Evolutionary conservation across 1,140 invertebrate species (phyloP).

Genomic region (Aphaenogaster ashmeadi): DNA sequence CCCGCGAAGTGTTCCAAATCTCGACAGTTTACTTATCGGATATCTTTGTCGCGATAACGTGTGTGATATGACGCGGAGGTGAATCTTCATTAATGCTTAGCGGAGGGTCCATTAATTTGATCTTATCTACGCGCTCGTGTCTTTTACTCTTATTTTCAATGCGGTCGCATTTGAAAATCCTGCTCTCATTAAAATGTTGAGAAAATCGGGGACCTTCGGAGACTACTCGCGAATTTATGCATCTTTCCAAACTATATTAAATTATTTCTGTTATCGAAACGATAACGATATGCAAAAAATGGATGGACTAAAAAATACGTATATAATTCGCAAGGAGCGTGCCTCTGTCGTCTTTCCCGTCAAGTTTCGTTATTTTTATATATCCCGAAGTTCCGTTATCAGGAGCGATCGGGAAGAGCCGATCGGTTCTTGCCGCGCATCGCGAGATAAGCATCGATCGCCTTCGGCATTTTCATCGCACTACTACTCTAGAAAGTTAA

Average conservation of each 20-base stretch:
- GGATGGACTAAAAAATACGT: background rate
- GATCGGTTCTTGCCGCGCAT: background rate
- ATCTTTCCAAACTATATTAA: background rate
- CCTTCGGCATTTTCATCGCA: background rate
- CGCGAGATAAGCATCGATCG: slow-evolving; percentile 49
- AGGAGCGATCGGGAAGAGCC: background rate
- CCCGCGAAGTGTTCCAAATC: slow-evolving; percentile 13
- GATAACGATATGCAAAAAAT: background rate
- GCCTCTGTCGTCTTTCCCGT: background rate
- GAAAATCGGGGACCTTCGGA: background rate
- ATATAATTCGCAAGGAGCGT: background rate
- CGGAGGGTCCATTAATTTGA: slow-evolving; percentile 46
- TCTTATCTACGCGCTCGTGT: slow-evolving; percentile 21
- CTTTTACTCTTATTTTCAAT: slow-evolving; percentile 25
- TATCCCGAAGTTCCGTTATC: background rate
- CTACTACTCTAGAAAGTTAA: slow-evolving; percentile 52
- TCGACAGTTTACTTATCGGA: slow-evolving; percentile 31
- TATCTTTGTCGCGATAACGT: slow-evolving; percentile 41
- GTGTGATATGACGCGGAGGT: slow-evolving; percentile 42
- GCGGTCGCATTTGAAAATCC: background rate
- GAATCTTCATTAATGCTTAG: slow-evolving; percentile 58
- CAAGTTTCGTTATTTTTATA: background rate
- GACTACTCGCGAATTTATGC: background rate
- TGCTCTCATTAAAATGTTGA: background rate
- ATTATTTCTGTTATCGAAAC: background rate